A percentile compares a stretch with the other conserved stretches of the same genome.
These are phyloP conservation scores for Cyanoramphus novaezelandiae DNA, from an alignment of 2,113 vertebrate genomes.

Conservation along the genomic window DNA sequence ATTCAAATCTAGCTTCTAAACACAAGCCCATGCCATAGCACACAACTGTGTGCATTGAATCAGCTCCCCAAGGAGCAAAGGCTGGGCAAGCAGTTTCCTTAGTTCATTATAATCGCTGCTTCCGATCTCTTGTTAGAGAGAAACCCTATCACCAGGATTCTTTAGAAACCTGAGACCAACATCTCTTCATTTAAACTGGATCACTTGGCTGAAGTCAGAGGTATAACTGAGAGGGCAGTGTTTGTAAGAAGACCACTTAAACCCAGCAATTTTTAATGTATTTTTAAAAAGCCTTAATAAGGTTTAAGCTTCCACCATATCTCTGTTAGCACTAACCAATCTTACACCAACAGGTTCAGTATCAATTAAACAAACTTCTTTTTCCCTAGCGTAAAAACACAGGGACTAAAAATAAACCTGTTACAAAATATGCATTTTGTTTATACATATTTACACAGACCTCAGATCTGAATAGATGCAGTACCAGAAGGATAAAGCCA, in stretches of 20 bases:
- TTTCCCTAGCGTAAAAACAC: background rate
- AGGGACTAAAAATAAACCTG: conserved; percentile 48
- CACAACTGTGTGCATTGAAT: background rate
- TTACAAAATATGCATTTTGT: conserved; percentile 48
- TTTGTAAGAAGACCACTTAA: background rate
- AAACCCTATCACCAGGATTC: background rate
- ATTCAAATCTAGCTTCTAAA: background rate
- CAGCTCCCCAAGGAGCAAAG: background rate
- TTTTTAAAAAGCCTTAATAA: background rate
- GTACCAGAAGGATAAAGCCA: conserved; percentile 53
- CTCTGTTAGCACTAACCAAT: background rate
- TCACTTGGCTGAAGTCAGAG: background rate
- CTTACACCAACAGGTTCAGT: background rate
- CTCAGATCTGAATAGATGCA: conserved; percentile 10
- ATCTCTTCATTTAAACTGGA: background rate
- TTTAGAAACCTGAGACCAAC: background rate
- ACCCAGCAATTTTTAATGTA: background rate
- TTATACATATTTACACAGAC: conserved; percentile 44
- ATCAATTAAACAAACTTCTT: conserved; percentile 22
- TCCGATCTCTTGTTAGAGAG: background rate
- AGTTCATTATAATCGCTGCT: background rate
- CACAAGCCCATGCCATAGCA: background rate
- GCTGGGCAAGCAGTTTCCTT: background rate
- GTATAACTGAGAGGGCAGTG: background rate
- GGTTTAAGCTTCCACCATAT: background rate